Conservation (phyloP, 2,113 vertebrate species). For the Agapornis roseicollis region DNA sequence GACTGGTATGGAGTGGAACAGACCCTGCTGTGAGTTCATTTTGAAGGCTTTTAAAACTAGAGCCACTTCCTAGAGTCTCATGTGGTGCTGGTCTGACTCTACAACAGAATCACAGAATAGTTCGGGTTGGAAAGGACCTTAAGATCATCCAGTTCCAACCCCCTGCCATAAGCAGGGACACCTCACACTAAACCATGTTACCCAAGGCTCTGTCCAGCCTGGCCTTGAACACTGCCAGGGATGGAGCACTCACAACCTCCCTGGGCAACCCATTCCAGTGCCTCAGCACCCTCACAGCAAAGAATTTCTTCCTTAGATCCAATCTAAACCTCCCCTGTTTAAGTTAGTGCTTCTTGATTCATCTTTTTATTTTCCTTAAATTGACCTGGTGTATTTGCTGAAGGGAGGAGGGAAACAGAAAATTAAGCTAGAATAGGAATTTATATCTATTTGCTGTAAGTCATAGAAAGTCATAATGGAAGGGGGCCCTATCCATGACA, state of each 20-base stretch:
- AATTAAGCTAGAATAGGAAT: background rate
- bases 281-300: too few species aligned
- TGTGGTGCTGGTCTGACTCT: background rate
- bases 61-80: background rate
- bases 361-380: rapidly evolving
- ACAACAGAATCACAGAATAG: too few species aligned
- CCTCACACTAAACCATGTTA: too few species aligned
- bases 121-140: too few species aligned
- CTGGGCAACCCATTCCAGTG: too few species aligned
- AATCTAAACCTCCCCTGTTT: too few species aligned
- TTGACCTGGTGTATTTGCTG: background rate
- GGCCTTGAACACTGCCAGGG: too few species aligned
- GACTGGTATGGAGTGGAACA: background rate
- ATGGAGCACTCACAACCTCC: too few species aligned
- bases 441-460: background rate
- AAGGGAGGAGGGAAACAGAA: background rate
- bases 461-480: background rate
- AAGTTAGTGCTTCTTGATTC: rapidly evolving
- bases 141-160: too few species aligned
- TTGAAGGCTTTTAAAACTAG: background rate
- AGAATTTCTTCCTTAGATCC: too few species aligned
- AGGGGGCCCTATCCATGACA: background rate
- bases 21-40: background rate
- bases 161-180: too few species aligned
- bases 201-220: too few species aligned